These are phyloP conservation scores for Drosophila persimilis DNA, from an alignment of 1,140 invertebrate species.

Conservation along the genomic window DNA sequence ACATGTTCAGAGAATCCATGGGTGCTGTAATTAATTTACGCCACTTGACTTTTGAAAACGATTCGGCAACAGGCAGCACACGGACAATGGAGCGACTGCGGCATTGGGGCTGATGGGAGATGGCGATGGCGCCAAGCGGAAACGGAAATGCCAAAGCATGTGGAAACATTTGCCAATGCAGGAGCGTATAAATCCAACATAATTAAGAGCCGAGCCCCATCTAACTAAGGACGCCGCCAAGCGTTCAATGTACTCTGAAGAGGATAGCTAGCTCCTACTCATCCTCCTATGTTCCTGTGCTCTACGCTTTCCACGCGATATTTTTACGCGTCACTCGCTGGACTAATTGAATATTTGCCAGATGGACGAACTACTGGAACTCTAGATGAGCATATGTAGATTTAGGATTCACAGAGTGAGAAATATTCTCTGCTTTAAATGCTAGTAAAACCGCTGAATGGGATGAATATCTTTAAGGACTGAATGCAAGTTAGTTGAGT, in stretches of 20 bases:
- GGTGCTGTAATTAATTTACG: slow-evolving; percentile 73
- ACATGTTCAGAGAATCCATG: slow-evolving; percentile 12
- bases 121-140: slow-evolving; percentile 37
- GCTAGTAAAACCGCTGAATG: too few relatives aligned
- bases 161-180: slow-evolving; percentile 74
- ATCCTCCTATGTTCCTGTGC: slow-evolving; percentile 3
- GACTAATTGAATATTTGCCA: slow-evolving; percentile 72
- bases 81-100: slow-evolving; percentile 14
- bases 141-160: slow-evolving; percentile 69
- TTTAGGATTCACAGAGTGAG: too few relatives aligned
- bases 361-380: slow-evolving; percentile 32
- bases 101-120: slow-evolving; percentile 14
- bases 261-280: slow-evolving; percentile 29
- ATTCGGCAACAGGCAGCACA: slow-evolving; percentile 33
- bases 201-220: slow-evolving; percentile 58
- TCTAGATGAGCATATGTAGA: not conserved
- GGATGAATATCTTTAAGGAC: too few relatives aligned
- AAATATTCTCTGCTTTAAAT: too few relatives aligned
- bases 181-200: slow-evolving; percentile 49
- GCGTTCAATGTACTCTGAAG: slow-evolving; percentile 37
- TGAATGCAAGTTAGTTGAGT: too few relatives aligned
- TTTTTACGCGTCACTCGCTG: slow-evolving; percentile 65
- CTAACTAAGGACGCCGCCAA: not conserved
- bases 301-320: slow-evolving; percentile 34
- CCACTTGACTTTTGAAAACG: slow-evolving; percentile 68